Conservation (phyloP, 2,113 vertebrate genomes). For the Myrmecophaga tridactyla region DNA sequence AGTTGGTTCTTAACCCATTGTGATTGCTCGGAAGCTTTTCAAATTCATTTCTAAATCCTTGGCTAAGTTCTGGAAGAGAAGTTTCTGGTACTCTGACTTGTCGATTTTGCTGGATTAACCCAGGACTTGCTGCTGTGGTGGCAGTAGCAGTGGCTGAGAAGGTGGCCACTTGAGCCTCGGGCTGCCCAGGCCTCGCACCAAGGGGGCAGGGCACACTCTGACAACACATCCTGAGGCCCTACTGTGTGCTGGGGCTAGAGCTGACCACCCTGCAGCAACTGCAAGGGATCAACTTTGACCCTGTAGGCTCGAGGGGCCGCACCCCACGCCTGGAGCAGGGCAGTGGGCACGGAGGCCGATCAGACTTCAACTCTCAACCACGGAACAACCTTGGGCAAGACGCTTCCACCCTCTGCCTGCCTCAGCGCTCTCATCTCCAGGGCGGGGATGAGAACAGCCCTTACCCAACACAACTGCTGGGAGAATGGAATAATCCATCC, state of each 20-base stretch:
- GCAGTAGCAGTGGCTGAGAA: background rate
- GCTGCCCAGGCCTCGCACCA: background rate
- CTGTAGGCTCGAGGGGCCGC: background rate
- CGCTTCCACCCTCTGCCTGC: background rate
- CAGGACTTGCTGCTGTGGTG: too few relatives aligned
- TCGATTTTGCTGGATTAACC: background rate
- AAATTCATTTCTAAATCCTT: background rate
- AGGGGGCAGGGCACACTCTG: background rate
- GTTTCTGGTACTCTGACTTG: background rate
- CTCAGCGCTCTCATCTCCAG: background rate
- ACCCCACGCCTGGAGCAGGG: background rate
- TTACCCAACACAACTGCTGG: accelerated
- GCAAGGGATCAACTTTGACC: background rate
- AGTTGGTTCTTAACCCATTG: too few relatives aligned
- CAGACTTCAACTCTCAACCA: background rate
- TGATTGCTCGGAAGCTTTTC: background rate
- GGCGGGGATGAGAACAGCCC: background rate
- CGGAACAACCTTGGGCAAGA: too few relatives aligned
- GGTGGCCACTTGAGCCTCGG: background rate
- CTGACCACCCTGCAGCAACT: accelerated
- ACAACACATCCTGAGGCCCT: too few relatives aligned
- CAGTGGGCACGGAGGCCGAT: background rate
- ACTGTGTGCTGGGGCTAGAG: background rate
- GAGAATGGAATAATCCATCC: background rate
- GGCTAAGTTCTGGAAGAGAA: background rate